Conservation (phyloP, 1,140 invertebrate species). For the Apis florea region DNA sequence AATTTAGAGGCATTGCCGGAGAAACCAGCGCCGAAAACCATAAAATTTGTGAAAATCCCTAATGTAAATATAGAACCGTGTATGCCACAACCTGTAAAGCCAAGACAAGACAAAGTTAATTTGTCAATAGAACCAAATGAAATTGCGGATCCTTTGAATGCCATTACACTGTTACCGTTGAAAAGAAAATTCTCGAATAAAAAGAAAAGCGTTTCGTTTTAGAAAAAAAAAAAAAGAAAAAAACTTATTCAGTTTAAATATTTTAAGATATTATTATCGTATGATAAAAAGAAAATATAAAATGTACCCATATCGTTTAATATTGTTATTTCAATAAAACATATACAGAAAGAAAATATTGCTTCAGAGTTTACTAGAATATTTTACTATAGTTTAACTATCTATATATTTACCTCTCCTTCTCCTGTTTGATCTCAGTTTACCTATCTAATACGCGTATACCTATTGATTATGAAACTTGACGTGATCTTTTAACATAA, state of each 20-base stretch:
- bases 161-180: slow-evolving; percentile 44
- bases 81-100: slow-evolving; percentile 11
- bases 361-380: too few species aligned
- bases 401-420: too few species aligned
- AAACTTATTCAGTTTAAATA: background rate
- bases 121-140: slow-evolving; percentile 65
- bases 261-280: background rate
- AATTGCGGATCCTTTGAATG: slow-evolving; percentile 49
- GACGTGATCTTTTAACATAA: too few species aligned
- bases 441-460: too few species aligned
- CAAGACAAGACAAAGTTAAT: slow-evolving; percentile 58
- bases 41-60: slow-evolving; percentile 70
- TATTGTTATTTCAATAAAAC: slow-evolving; percentile 12
- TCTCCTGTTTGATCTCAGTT: too few species aligned
- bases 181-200: slow-evolving; percentile 68
- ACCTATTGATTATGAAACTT: too few species aligned
- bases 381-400: too few species aligned
- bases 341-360: background rate
- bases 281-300: background rate
- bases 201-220: slow-evolving; percentile 77
- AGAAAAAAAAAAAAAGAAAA: too few species aligned
- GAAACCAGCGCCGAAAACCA: slow-evolving; percentile 54
- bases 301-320: background rate
- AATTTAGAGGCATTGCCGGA: slow-evolving; percentile 48
- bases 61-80: slow-evolving; percentile 53